A percentile compares a stretch with the other conserved stretches of the same genome.
Conservation (phyloP, 1,140 invertebrate genomes). For the Bradysia coprophila region DNA sequence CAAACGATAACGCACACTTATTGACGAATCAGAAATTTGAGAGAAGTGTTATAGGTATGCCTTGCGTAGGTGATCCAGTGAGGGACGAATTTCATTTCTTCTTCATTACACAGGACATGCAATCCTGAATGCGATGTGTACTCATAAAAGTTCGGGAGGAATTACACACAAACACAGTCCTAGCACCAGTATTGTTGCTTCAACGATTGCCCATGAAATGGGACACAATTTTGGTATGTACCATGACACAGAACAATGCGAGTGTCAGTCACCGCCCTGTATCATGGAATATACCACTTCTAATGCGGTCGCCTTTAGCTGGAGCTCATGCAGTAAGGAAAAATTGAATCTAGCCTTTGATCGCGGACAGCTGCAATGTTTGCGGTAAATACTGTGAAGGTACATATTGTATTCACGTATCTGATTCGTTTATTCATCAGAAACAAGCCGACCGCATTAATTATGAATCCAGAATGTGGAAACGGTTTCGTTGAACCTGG, state of each 20-base stretch:
- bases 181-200: conserved; percentile 75
- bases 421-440: conserved; percentile 17
- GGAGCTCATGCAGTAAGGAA: conserved; percentile 78
- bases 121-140: conserved; percentile 93
- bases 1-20: conserved; percentile 94
- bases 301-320: conserved; percentile 59
- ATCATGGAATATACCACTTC: conserved; percentile 94
- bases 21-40: conserved; percentile 77
- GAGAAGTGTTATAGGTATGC: conserved; percentile 68
- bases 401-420: background rate
- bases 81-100: background rate
- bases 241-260: conserved; percentile 72
- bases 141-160: conserved; percentile 89
- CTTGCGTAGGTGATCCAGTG: conserved; percentile 49
- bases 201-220: conserved; percentile 96
- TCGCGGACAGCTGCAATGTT: conserved; percentile 94
- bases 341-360: conserved; percentile 79
- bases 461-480: conserved; percentile 87
- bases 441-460: conserved; percentile 52
- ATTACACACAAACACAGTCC: conserved; percentile 86
- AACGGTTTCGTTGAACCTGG: conserved; percentile 91
- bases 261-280: conserved; percentile 74
- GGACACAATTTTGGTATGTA: conserved; percentile 99
- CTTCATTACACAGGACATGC: conserved; percentile 71
- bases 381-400: conserved; percentile 27